These are phyloP conservation scores for Orchestia grillus DNA, from an alignment of 1,140 invertebrate genomes.

Conservation along the genomic window DNA sequence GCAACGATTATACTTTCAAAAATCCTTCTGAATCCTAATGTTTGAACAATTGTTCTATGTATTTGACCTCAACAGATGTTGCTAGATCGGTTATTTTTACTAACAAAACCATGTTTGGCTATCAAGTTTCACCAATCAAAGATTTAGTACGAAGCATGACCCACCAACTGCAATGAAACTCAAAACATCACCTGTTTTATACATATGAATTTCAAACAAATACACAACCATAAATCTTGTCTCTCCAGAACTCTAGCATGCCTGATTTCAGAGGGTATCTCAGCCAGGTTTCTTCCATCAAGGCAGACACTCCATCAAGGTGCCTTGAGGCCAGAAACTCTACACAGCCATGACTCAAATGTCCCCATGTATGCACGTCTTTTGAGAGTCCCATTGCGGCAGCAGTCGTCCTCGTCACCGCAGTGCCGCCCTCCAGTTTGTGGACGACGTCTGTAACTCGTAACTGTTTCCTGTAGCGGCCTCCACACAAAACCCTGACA, in stretches of 20 bases:
- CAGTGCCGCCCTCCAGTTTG: neutral
- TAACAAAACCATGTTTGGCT: too few relatives aligned
- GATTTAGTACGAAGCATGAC: neutral
- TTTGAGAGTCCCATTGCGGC: neutral
- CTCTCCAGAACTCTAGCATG: neutral
- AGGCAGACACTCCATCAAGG: too few relatives aligned
- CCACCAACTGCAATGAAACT: neutral
- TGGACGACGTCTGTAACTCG: neutral
- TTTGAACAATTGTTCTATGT: too few relatives aligned
- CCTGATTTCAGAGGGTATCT: neutral
- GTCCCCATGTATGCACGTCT: neutral
- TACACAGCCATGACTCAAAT: neutral
- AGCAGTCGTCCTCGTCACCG: neutral
- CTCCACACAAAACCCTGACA: neutral
- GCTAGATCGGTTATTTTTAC: too few relatives aligned
- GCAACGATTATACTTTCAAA: too few relatives aligned
- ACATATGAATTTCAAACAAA: neutral
- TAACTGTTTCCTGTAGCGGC: neutral
- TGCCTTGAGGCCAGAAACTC: neutral
- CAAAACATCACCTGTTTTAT: neutral
- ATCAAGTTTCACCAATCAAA: too few relatives aligned
- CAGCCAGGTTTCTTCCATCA: neutral
- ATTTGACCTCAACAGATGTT: too few relatives aligned
- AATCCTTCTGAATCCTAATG: too few relatives aligned
- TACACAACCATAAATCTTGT: neutral